Base-by-base conservation (phyloP, 2,113 vertebrate species). In the Clarias macrocephalus region DNA sequence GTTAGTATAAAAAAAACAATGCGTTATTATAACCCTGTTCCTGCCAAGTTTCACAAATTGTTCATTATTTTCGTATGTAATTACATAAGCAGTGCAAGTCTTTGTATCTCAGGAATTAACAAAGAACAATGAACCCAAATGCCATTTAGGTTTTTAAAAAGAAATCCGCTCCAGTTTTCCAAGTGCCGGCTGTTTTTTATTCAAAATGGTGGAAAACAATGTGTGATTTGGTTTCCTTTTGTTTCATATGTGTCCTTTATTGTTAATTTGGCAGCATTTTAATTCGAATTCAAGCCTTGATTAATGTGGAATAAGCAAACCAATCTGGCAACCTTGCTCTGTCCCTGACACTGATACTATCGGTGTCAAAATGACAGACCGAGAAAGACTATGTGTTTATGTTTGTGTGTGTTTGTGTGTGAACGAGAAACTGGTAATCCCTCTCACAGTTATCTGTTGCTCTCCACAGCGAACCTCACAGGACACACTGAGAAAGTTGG, bases 401-500 rank as follows among this genome's bases (percentile, higher is more conserved):
- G 28, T 70, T 72, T 70, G 19, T 88, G 60, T 75, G 66, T 28
- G 48, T 30, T 54, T 33, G 37, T 60, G 25, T 82, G 16, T 59
- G 83, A 15, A n/a, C 3, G 0, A 1, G 59, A 25, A 70, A 66
- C 25, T 60, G 65, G 3, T 28, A 66, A 33, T 82, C 63, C 12
- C 81, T 56, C 88, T 77, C 60, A 81, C 56, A 62, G 42, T 57
- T 56, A 2, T 82, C 19, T 5, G 30, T 18, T 89, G 83, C n/a
- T 66, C 60, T 88, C 77, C 86, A 90, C 90, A 99, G 98, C 98
- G 87, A 99, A 99, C 92, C 95, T 99, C 93, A 99, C 98, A 86
- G 98, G 98, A 92, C 96, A 99, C 91, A 95, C 97, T 86, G 98
- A 99, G 94, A 97, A 96, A 91, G 98, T 99, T 60, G 97, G 97